Conservation (phyloP, 2,113 vertebrate species). For the Grus americana region DNA sequence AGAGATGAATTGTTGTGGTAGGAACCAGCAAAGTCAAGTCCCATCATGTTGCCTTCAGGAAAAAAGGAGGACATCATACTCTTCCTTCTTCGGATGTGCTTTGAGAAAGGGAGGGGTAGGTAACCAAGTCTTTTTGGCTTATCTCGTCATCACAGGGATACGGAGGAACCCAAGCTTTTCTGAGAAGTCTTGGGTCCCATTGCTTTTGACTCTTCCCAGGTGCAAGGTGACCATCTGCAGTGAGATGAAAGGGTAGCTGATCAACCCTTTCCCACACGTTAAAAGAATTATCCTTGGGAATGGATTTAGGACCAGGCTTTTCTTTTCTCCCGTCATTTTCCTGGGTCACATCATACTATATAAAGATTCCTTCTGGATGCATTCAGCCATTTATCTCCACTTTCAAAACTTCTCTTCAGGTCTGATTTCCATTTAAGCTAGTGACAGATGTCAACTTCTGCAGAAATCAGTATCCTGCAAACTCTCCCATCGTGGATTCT, state of each 20-base stretch:
- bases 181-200: not conserved
- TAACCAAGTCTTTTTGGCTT: not conserved
- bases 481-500: not conserved
- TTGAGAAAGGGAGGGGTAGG: not conserved
- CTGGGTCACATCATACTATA: not conserved
- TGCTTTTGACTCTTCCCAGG: not conserved
- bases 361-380: not conserved
- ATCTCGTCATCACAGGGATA: not conserved
- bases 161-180: not conserved
- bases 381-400: not conserved
- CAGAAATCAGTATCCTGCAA: not conserved
- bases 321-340: not conserved
- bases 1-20: not conserved
- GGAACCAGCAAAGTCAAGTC: not conserved
- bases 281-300: not conserved
- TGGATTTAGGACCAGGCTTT: not conserved
- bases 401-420: not conserved
- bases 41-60: not conserved
- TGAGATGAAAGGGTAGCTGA: not conserved
- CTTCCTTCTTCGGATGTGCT: not conserved
- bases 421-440: not conserved
- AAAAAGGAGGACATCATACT: not conserved
- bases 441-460: not conserved
- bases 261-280: not conserved
- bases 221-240: not conserved